Evolutionary conservation across 2,888 invertebrate genomes (phyloP), one percentile per base, ranked within the genome.

Genomic region (Tipula confusa): DNA sequence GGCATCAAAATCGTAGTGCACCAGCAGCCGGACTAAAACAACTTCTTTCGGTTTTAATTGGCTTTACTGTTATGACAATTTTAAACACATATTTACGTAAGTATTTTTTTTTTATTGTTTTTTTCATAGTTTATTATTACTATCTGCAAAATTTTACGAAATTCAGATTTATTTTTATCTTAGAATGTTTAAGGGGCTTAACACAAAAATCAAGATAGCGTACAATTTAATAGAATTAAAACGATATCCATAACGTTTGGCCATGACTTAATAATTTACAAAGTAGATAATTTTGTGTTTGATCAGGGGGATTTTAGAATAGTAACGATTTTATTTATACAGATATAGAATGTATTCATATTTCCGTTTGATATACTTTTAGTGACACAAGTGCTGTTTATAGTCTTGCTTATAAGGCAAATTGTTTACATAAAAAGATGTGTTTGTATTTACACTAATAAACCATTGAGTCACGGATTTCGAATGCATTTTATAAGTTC

Each of bases 1-100:
- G 94, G 94, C 94, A 95, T 87, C 91, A 92, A 86, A 89, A 90
- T 86, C 87, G 87, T 33, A 88, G 89, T 64, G 89, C 89, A 82
- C 91, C 91, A 84, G 87, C 87, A 15, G 93, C 94, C 1, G 94
- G 95, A 4, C 86, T 93, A 33, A 86, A 91, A 1, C 95, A 95
- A 88, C 92, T 94, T 84, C 28, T 91, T 0, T 89, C 93, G 0
- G 92, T 94, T 5, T 86, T 88, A 0, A 82, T 90, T 0, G 95
- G 95, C 38, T 95, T 94, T 88, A 86, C 87, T 0, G 85, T 92
- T 6, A 94, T 95, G 92, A 93, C 92, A 85, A 85, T 92, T n/a
- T 89, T 93, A 84, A 93, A 92, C 82, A 90, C 88, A 86, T 94
- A 91, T 87, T 89, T 94, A 84, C 92, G 87, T 85, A 84, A 83